These are phyloP conservation scores for Microcebus tavaratra DNA, from an alignment of 2,113 vertebrate species.

Conservation along the genomic window DNA sequence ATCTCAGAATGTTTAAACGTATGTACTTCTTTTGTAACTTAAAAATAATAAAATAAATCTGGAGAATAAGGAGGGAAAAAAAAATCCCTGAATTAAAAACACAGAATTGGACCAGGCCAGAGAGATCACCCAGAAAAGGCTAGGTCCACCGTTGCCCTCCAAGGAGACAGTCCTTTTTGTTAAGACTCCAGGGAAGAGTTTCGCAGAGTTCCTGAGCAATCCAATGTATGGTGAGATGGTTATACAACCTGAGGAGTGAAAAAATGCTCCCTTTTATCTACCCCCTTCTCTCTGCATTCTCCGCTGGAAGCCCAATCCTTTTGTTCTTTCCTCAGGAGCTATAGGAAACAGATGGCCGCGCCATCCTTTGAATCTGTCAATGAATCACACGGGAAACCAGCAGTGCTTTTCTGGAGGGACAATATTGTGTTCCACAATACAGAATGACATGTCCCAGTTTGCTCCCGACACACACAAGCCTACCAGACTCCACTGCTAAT, in stretches of 20 bases:
- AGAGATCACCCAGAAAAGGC: background rate
- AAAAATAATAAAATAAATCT: background rate
- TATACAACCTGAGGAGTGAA: background rate
- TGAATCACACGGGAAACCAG: slow-evolving; percentile 47
- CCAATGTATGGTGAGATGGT: background rate
- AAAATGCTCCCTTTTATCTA: background rate
- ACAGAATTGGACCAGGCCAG: background rate
- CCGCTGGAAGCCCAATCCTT: background rate
- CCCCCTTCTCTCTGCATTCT: background rate
- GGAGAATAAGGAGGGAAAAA: background rate
- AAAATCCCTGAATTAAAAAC: background rate
- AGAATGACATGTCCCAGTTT: slow-evolving; percentile 25
- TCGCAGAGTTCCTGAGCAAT: background rate
- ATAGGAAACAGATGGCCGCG: slow-evolving; percentile 61
- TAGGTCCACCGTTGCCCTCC: background rate
- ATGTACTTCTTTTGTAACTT: background rate
- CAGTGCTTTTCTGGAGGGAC: slow-evolving; percentile 37
- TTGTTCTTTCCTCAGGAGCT: slow-evolving; percentile 53
- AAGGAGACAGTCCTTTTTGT: background rate
- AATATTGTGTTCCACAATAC: background rate
- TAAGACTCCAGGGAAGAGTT: background rate
- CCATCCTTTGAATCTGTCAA: slow-evolving; percentile 44
- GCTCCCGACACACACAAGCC: background rate
- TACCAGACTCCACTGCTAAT: background rate
- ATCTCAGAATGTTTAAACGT: background rate